Evolutionary conservation across 2,888 invertebrate species (phyloP).

Genomic region (Ophion obscuratus): DNA sequence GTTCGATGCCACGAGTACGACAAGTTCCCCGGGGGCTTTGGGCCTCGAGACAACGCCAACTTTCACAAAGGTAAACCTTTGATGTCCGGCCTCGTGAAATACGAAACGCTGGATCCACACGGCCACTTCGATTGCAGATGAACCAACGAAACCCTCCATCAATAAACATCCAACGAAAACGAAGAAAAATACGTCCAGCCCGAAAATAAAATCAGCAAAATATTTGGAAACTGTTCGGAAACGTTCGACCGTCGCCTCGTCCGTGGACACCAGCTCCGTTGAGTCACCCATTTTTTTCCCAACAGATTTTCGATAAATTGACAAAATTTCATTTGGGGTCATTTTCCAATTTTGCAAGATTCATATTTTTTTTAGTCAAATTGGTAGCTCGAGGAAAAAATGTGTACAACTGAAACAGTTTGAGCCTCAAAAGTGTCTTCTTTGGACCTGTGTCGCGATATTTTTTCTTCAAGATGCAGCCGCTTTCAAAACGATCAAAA

Average conservation of each 20-base stretch:
- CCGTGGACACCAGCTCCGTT: slow-evolving; percentile 57
- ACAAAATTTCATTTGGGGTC: neutral
- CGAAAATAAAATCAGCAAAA: slow-evolving; percentile 29
- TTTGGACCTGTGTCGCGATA: neutral
- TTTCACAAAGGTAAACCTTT: slow-evolving; percentile 58
- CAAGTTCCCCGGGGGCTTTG: slow-evolving; percentile 46
- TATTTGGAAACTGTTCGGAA: slow-evolving; percentile 24
- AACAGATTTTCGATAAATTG: too few relatives aligned
- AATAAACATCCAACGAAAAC: slow-evolving; percentile 22
- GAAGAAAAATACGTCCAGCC: slow-evolving; percentile 38
- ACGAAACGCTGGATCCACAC: slow-evolving; percentile 14
- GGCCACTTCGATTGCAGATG: slow-evolving; percentile 27
- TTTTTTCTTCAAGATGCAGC: neutral
- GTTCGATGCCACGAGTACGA: slow-evolving; percentile 73
- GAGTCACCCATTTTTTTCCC: slow-evolving; percentile 59
- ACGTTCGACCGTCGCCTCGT: neutral
- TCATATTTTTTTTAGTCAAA: neutral
- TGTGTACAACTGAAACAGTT: neutral
- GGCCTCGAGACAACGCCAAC: slow-evolving; percentile 23
- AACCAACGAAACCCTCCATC: slow-evolving; percentile 11
- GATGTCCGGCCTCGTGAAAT: slow-evolving; percentile 19
- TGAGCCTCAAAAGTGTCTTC: neutral
- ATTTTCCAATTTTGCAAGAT: neutral
- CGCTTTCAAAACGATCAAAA: too few relatives aligned
- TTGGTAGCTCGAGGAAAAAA: too few relatives aligned